Evolutionary conservation across 2,113 vertebrate species (phyloP), one percentile per base, ranked within the genome.

Genomic region (Poeciliopsis turrubarensis): DNA sequence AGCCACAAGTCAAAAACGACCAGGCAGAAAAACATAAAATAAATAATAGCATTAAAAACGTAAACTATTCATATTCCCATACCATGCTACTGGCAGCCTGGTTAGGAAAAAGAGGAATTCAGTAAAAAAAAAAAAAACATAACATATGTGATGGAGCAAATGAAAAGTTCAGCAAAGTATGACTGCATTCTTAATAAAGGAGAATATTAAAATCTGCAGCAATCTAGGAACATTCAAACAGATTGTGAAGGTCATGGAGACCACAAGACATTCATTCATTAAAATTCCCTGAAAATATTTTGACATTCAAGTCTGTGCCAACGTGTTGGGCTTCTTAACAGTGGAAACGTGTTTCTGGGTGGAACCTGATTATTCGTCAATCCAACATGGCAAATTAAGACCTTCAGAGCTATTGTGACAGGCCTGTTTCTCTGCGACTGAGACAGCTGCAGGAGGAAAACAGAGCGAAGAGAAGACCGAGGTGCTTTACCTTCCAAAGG

Each of bases 401-500:
- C 32, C 39, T 31, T 51, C 12, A 26, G 60, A 83, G 73, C 86
- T 84, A 82, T 57, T 88, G 82, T 67, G 71, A 80, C 60, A 3
- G 30, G 29, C 7, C 12, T n/a, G 15, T 5, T 5, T 60, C 65
- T 65, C 26, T 60, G 37, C 15, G 60, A 26, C 14, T 44, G 32
- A 74, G 70, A 70, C 60, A 14, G 51, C 62, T 60, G 68, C 30
- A 60, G 29, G n/a, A n/a, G 60, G 63, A 44, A 71, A 39, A 51
- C 69, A 70, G 80, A 90, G 84, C 84, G 73, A 82, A 82, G 81
- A 87, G 57, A 34, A 78, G 68, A 84, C 57, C 26, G 68, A 80
- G 82, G 89, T 84, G 88, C 72, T 94, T 98, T 99, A 99, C 98
- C 98, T 99, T 99, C 98, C 94, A 95, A 92, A 95, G 97, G 96